Evolutionary conservation across 2,113 vertebrate species (phyloP), one percentile per base, ranked within the genome.

Genomic region (Pao palembangensis): DNA sequence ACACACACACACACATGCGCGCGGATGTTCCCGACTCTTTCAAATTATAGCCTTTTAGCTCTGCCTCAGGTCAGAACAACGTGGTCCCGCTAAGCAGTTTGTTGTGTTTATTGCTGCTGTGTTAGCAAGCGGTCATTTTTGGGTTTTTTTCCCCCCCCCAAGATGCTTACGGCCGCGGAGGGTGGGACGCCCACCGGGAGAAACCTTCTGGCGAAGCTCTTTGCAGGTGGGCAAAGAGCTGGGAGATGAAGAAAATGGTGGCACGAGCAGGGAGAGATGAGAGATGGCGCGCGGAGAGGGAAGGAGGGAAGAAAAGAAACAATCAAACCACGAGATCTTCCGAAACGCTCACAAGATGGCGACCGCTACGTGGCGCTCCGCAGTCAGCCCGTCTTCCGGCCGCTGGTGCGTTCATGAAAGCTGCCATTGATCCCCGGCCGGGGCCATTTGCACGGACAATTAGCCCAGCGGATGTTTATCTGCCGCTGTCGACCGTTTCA

Each of bases 281-380:
- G 34, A 25, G 5, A 25, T 25, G 19, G 25, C 58, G 44, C 46
- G 8, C 41, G 23, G 48, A 31, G 21, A 20, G 25, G 55, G 38
- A 51, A 43, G 8, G 5, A 56, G 56, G 51, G 19, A 53, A 51
- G 23, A 21, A 14, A 20, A 1, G 3, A 2, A n/a, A 7, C 17
- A 47, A 15, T 6, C 15, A 47, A 47, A 6, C 2, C 2, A 18
- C 8, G 3, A 49, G 55, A 68, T 69, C 52, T 63, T 21, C 50
- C 67, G 62, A 67, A 71, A 65, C 31, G 55, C 75, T 73, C 55
- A 70, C 69, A 71, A 85, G 68, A 81, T 83, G 85, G 83, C 79
- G 78, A 55, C 69, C 75, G 65, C 64, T 51, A 57, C 42, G 66
- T 65, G 59, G 58, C 67, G 64, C 66, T 54, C 61, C 61, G 51